phyloP scores from a whole-genome alignment of 1,140 invertebrate species.

The Pogonomyrmex barbatus region DNA sequence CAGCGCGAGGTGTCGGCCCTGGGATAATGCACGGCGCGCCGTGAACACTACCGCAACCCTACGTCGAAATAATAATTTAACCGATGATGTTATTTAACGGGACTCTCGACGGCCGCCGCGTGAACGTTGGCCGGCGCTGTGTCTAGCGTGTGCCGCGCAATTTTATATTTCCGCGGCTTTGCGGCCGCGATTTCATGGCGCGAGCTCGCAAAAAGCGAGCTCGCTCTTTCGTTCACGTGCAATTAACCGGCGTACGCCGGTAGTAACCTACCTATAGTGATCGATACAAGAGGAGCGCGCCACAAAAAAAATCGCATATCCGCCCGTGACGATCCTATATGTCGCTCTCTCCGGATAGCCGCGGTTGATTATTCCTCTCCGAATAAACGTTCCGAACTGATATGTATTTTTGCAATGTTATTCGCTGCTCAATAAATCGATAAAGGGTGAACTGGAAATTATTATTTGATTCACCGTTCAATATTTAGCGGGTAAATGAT shows the following conservation, averaged over 20 bases:
- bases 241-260: slow-evolving; percentile 45
- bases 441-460: not conserved
- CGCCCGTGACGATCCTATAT: not conserved
- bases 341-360: not conserved
- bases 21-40: slow-evolving; percentile 46
- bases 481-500: no score
- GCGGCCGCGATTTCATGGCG: slow-evolving; percentile 41
- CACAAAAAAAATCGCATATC: slow-evolving; percentile 30
- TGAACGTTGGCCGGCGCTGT: slow-evolving; percentile 18
- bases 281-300: slow-evolving; percentile 51
- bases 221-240: slow-evolving; percentile 47
- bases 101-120: slow-evolving; percentile 12
- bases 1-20: slow-evolving; percentile 41
- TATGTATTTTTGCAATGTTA: no score
- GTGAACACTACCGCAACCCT: not conserved
- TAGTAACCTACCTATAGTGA: slow-evolving; percentile 13
- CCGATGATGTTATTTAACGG: slow-evolving; percentile 60
- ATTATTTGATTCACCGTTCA: no score
- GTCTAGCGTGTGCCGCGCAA: slow-evolving; percentile 12
- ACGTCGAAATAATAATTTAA: slow-evolving; percentile 66
- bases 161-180: slow-evolving; percentile 52
- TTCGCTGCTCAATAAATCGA: not conserved
- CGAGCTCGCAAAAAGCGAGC: slow-evolving; percentile 20
- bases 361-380: not conserved
- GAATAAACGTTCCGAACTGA: slow-evolving; percentile 6